Evolutionary conservation across 1,140 invertebrate genomes (phyloP), one percentile per base, ranked within the genome.

Genomic region (Drosophila mayri): DNA sequence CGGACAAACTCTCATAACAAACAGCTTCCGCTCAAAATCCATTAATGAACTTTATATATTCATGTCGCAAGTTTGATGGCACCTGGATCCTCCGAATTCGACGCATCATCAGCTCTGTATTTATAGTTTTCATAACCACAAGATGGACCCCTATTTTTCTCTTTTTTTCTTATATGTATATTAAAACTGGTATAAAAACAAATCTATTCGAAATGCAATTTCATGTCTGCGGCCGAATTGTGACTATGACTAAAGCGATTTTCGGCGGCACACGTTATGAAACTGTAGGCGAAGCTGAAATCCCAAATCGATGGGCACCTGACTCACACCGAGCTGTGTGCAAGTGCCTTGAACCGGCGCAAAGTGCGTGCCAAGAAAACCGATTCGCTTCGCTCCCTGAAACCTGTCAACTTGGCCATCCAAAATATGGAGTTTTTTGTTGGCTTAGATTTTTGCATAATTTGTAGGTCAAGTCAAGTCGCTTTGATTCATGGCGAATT

Each of bases 281-380:
- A 76, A 63, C 57, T 37, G 32, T 35, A 49, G 55, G 30, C 61
- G 38, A 63, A 64, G 35, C 44, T 68, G 37, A 49, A 71, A 38
- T 49, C 43, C 47, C 28, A 70, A 49, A 25, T 49, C 37, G 28
- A 28, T 59, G 14, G 67, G 22, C 43, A 60, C 22, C 52, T 72
- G 54, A 47, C 52, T 59, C 68, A 58, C 66, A 58, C 66, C 40
- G 35, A 32, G 52, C 20, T 16, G 11, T 30, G 25, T n/a, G 32
- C 6, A 12, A 40, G 25, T 58, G 35, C 67, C 67, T 67, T 70
- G 62, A 30, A 43, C 47, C 44, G 30, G 18, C 32, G 16, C n/a
- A 16, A 32, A 60, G 44, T 86, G 70, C 83, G 83, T 87, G 83
- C 79, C 71, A 79, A 68, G 76, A 76, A 86, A 86, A 50, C 60